Evolutionary conservation across 2,797 vertebrate genomes (phyloP).

Genomic region (Euthynnus affinis): DNA sequence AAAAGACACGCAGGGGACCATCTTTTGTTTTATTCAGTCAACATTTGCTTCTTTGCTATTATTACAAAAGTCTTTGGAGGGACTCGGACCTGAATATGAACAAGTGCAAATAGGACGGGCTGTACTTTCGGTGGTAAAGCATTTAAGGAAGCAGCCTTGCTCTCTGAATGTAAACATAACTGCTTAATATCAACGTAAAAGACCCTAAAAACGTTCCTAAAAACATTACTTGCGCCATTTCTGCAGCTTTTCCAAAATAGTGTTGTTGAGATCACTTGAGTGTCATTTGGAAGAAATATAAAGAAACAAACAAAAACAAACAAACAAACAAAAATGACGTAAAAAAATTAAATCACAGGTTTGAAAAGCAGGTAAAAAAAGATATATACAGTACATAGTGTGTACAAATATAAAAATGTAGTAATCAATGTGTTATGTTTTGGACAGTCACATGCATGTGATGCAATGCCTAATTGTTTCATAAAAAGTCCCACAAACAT

Average conservation of each 20-base stretch:
- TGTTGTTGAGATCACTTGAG: conserved; percentile 1
- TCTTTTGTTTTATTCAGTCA: conserved; percentile 52
- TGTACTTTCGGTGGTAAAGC: not conserved
- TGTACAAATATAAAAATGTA: conserved; percentile 35
- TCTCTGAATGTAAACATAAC: conserved; percentile 43
- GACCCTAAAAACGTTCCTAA: not conserved
- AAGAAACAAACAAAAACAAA: not conserved
- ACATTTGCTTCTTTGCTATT: conserved; percentile 11
- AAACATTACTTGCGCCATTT: not conserved
- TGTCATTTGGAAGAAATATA: not conserved
- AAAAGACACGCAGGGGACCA: not conserved
- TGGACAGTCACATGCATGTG: conserved; percentile 35
- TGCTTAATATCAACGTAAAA: not conserved
- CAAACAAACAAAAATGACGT: conserved; percentile 10
- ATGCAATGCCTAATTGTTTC: conserved; percentile 38
- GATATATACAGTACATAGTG: conserved; percentile 44
- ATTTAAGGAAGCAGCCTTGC: conserved; percentile 5
- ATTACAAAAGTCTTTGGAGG: conserved; percentile 19
- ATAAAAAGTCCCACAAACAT: conserved; percentile 52
- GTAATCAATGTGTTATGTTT: conserved; percentile 37
- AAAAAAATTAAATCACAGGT: conserved; percentile 45
- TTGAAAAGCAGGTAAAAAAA: conserved; percentile 27
- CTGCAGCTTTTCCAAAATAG: conserved; percentile 14
- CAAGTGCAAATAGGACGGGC: conserved; percentile 32
- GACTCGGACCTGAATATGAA: conserved; percentile 34